These are phyloP conservation scores for Venusia cambrica DNA, from an alignment of 2,888 invertebrate species.

Conservation along the genomic window DNA sequence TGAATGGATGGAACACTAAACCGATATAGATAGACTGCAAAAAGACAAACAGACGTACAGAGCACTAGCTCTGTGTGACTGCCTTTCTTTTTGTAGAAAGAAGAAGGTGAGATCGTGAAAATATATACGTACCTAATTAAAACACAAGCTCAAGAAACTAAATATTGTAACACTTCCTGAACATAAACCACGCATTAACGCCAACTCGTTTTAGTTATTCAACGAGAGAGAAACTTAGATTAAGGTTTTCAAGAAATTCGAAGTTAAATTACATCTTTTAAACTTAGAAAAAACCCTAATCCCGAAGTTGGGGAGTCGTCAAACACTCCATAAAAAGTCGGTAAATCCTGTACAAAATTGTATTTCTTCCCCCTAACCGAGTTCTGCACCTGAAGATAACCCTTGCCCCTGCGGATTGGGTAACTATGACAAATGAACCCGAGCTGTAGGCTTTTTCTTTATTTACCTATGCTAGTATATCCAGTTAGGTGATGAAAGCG, in stretches of 20 bases:
- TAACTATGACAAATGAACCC: conserved; percentile 66
- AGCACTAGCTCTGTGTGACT: too few species aligned
- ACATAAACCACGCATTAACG: conserved; percentile 20
- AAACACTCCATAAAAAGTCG: conserved; percentile 38
- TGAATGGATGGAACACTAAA: too few species aligned
- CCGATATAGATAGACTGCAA: too few species aligned
- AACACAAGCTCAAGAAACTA: conserved; percentile 7
- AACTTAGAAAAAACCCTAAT: conserved; percentile 28
- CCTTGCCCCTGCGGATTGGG: conserved; percentile 50
- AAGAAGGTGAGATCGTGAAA: too few species aligned
- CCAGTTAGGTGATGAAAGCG: too few species aligned
- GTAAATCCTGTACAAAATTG: conserved; percentile 47
- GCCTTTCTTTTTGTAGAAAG: too few species aligned
- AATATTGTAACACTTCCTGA: conserved; percentile 20
- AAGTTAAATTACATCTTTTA: conserved; percentile 29
- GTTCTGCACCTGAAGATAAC: conserved; percentile 39
- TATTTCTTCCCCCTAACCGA: conserved; percentile 35
- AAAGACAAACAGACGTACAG: too few species aligned
- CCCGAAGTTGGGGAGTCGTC: conserved; percentile 28
- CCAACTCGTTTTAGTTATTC: conserved; percentile 21
- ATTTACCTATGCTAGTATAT: too few species aligned
- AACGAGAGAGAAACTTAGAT: conserved; percentile 20
- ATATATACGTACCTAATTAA: too few species aligned
- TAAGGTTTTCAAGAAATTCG: conserved; percentile 24
- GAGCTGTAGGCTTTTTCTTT: conserved; percentile 51